These are phyloP conservation scores for Desmodus rotundus DNA, from an alignment of 2,113 vertebrate genomes.

Conservation along the genomic window DNA sequence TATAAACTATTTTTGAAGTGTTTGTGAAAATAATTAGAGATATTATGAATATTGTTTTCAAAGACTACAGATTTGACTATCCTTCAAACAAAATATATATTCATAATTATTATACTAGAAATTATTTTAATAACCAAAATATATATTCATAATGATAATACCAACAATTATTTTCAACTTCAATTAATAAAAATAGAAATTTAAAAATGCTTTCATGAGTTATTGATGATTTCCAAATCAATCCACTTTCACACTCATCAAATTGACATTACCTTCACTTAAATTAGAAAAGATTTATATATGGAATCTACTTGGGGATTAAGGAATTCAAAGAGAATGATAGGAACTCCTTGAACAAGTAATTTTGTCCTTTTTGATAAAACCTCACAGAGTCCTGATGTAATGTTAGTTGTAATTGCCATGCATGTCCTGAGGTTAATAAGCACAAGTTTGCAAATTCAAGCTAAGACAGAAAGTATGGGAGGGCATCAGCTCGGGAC, in stretches of 20 bases:
- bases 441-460: background rate
- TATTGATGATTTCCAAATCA: background rate
- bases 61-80: background rate
- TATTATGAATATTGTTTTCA: background rate
- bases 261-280: background rate
- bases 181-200: background rate
- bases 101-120: background rate
- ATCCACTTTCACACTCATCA: background rate
- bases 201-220: background rate
- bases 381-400: background rate
- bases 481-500: background rate
- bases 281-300: slow-evolving; percentile 34
- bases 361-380: background rate
- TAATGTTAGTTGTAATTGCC: background rate
- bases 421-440: background rate
- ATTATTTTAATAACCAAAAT: background rate
- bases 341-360: background rate
- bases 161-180: background rate
- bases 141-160: background rate
- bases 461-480: background rate
- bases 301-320: background rate
- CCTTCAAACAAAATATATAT: background rate
- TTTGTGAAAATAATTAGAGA: background rate
- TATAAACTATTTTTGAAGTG: background rate
- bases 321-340: background rate